Base-by-base conservation (phyloP, 92 coral and sea anemone species). In the Umimayanthus chanpuru region DNA sequence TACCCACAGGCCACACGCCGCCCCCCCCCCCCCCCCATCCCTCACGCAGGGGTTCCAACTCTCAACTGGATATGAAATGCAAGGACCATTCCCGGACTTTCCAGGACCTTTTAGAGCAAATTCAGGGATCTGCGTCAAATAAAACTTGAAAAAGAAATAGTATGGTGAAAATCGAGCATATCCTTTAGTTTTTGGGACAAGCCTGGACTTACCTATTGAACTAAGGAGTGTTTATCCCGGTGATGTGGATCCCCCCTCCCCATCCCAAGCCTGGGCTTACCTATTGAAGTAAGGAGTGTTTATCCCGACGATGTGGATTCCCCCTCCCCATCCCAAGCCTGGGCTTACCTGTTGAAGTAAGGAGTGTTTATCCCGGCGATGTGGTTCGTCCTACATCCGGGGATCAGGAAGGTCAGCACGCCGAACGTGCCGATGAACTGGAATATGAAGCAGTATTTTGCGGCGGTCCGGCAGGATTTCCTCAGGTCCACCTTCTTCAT, bases 351-450 rank as follows among this genome's bases (percentile, higher is more conserved):
- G 79, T 91, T 92, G 78, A 88, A 89, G 85, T 97, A 95, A 25
- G 95, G 92, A 3, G 91, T 79, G 85, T 93, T 94, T 81, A 95
- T 88, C 56, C 98, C 98, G 84, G 99, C 99, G 61, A 97, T 93
- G 88, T 85, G 28, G 47, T 94, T 94, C 64, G 99, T 97, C 89
- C 93, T 93, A 85, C 99, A 97, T 41, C 99, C 99, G 86, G 99
- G 98, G 50, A 97, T 97, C 36, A 97, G 92, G 89, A 97, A 97
- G 11, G 99, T 97, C 70, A 97, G 77, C 89, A 94, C 95, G n/a
- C 98, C 98, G 91, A 95, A 97, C 29, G 98, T 92, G 86, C 98
- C 98, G 76, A 97, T 92, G 74, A 97, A 95, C 23, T 96, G 98
- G 86, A 97, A 97, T 44, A 97, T 92, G 81, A 97, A 88, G 88